Percentiles rank a stretch among this genome's conserved stretches.
Conservation (phyloP, 2,797 vertebrate species). For the Acipenser ruthenus region DNA sequence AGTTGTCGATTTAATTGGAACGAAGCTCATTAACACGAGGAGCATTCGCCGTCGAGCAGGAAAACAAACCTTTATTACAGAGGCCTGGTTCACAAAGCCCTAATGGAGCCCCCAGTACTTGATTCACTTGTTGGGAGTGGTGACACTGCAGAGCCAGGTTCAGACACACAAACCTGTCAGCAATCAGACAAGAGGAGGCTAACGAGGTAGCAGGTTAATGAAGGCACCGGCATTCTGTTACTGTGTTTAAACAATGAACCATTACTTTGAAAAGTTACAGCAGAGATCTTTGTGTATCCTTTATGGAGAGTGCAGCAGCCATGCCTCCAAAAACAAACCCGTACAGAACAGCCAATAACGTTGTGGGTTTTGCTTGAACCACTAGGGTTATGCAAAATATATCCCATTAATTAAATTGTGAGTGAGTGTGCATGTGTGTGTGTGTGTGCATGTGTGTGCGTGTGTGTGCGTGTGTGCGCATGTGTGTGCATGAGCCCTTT, state of each 20-base stretch:
- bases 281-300: constrained; percentile 28
- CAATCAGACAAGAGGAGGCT: constrained; percentile 84
- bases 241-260: constrained; percentile 95
- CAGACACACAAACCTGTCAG: constrained; percentile 88
- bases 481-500: not conserved
- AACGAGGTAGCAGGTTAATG: constrained; percentile 99
- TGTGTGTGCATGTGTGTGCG: constrained; percentile 19
- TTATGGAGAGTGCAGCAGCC: constrained; percentile 33
- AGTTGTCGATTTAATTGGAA: constrained; percentile 97
- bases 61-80: constrained; percentile 70
- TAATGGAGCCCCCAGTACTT: constrained; percentile 69
- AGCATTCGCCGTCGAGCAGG: constrained; percentile 70
- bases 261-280: constrained; percentile 56
- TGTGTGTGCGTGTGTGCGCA: constrained; percentile 23
- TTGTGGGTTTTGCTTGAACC: too few species aligned
- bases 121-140: constrained; percentile 47
- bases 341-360: not conserved
- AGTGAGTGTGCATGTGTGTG: not conserved
- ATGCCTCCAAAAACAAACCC: not conserved
- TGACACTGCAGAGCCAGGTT: constrained; percentile 82
- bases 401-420: constrained; percentile 38
- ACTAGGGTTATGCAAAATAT: constrained; percentile 38
- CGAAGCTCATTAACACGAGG: constrained; percentile 82
- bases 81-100: constrained; percentile 74
- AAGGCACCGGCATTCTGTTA: constrained; percentile 87